phyloP scores from a whole-genome alignment of 2,888 invertebrate species.

The Chrysolina haemoptera region DNA sequence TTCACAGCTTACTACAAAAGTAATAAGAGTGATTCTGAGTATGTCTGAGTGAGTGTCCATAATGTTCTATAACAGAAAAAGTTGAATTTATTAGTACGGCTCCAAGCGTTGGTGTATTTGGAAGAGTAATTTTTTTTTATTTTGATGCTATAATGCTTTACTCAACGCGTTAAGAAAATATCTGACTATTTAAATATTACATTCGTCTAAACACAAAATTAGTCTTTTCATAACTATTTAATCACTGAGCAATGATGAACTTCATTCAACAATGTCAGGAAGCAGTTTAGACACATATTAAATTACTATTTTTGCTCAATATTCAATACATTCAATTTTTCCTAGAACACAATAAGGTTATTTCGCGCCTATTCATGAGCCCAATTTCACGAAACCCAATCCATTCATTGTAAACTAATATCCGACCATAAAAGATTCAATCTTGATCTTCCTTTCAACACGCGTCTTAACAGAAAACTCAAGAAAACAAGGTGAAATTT shows the following conservation, averaged over 20 bases:
- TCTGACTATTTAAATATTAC: too few relatives aligned
- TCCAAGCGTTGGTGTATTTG: too few relatives aligned
- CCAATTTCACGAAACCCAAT: conserved; percentile 43
- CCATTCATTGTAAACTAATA: conserved; percentile 42
- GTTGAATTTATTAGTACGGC: too few relatives aligned
- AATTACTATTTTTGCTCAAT: conserved; percentile 7
- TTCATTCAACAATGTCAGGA: background rate
- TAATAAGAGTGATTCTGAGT: too few relatives aligned
- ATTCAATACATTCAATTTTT: conserved; percentile 2
- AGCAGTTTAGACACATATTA: conserved; percentile 1
- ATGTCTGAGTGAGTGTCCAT: too few relatives aligned
- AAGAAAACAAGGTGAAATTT: conserved; percentile 54
- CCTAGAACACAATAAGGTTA: background rate
- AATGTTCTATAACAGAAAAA: too few relatives aligned
- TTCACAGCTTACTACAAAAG: too few relatives aligned
- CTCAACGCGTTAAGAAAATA: too few relatives aligned
- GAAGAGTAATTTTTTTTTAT: too few relatives aligned
- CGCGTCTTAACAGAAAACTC: conserved; percentile 41
- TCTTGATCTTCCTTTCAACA: conserved; percentile 33
- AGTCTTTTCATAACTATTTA: background rate
- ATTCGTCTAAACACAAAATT: background rate
- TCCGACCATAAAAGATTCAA: conserved; percentile 38
- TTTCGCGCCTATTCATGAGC: conserved; percentile 36
- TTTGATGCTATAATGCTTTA: too few relatives aligned
- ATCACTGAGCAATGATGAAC: background rate